Evolutionary conservation across 92 coral and sea anemone genomes (phyloP).

Genomic region (Ricordea florida): DNA sequence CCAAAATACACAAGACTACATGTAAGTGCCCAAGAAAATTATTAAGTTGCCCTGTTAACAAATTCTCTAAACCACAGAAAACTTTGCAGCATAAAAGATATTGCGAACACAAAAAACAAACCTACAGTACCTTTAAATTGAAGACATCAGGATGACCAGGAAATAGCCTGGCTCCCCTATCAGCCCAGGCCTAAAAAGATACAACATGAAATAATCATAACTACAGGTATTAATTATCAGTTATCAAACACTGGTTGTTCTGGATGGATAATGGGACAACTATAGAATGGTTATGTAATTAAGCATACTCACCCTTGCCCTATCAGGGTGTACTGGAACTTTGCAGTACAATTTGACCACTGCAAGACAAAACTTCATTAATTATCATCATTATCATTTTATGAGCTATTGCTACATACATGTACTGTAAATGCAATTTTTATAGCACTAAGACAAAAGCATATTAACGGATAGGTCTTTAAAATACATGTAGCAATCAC

Average conservation of each 20-base stretch:
- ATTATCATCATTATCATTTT: too few relatives aligned
- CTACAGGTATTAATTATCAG: background rate
- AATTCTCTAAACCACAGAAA: too few relatives aligned
- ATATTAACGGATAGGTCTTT: too few relatives aligned
- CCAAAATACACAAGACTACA: too few relatives aligned
- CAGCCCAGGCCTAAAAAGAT: slow-evolving; percentile 92
- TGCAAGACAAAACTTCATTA: background rate
- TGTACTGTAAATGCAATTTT: background rate
- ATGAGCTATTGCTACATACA: too few relatives aligned
- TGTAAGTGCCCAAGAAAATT: too few relatives aligned
- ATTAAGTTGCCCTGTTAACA: too few relatives aligned
- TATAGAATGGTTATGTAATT: background rate
- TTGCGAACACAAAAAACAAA: background rate
- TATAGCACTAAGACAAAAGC: too few relatives aligned
- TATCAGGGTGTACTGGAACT: slow-evolving; percentile 85
- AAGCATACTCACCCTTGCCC: slow-evolving; percentile 75
- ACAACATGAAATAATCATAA: background rate
- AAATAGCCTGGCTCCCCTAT: slow-evolving; percentile 87
- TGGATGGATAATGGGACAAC: too few relatives aligned
- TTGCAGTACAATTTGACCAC: slow-evolving; percentile 90
- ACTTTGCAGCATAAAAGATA: background rate
- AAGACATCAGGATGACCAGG: slow-evolving; percentile 97
- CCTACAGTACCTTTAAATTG: slow-evolving; percentile 74
- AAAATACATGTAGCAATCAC: too few relatives aligned
- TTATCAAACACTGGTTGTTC: too few relatives aligned